Evolutionary conservation across 2,888 invertebrate genomes (phyloP), one percentile per base, ranked within the genome.

Genomic region (Cabera pusaria): DNA sequence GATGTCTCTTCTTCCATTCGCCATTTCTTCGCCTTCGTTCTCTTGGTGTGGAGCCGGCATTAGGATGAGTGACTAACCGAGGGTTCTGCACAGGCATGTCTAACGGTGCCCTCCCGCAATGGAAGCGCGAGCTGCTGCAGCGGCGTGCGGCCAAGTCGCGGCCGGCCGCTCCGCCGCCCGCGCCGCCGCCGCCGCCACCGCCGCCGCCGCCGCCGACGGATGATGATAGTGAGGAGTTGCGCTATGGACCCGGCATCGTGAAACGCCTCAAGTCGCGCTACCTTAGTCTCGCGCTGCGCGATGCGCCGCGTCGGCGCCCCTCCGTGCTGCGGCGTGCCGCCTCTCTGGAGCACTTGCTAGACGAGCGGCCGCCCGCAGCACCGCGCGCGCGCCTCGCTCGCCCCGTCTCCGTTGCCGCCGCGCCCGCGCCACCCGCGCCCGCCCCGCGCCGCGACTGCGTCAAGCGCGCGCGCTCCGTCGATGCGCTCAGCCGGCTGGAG

Each of bases 231-330:
- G 96, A 96, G 78, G 97, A 97, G 72, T 87, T 97, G 39, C 93
- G 94, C 69, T 97, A 97, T 87, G 97, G 97, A 0, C 97, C 97
- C 31, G 97, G 97, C 39, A 97, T 97, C 68, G 97, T 97, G 19
- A 96, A 95, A 67, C 94, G 94, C 61, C 91, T 97, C 54, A 93
- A 95, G 72, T 95, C 95, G 70, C 94, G 96, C 69, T 97, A 97
- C 75, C 91, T 97, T 49, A 96, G 95, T 74, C 90, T 97, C 52
- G 95, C 97, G 5, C 82, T 96, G 46, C 91, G 96, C n/a, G 95
- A 95, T 60, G 92, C 92, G 21, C 92, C 91, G 56, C 90, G 90
- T 18, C 91, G 91, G 21, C 90, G 95, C 2, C 93, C 93, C 3
- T 92, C 93, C 6, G 92, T 96, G 46, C 88, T 96, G 64, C 90